Base-by-base conservation (phyloP, 2,888 invertebrate genomes). In the Acronicta leporina region DNA sequence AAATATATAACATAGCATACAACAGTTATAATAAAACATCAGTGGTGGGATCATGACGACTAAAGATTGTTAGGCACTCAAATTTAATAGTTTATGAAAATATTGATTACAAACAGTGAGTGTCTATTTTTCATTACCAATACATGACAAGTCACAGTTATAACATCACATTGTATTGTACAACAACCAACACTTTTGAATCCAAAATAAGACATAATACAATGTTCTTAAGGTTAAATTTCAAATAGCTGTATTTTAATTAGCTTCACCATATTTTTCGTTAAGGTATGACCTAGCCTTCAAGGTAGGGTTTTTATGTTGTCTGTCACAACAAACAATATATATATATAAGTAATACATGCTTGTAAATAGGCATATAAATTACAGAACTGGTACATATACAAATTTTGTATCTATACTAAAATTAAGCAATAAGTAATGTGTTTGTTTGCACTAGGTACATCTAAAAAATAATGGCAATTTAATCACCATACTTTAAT, bases 21-120 rank as follows among this genome's bases (percentile, higher is more conserved):
- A 54, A 58, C 49, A 44, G 38, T n/a, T n/a, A 27, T 50, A 56
- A 42, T 60, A 55, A 30, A 58, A 48, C 25, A 14, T 67, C 63
- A 60, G 62, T 77, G 75, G 75, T 75, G 75, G 75, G 75, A 61
- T 68, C 16, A 47, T 55, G 46, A 53, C 35, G 56, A 75, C 75
- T 75, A 62, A 68, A 44, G n/a, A 43, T 48, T 52, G 27, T 1
- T 27, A 67, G 44, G 46, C 42, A 44, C 57, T 25, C 59, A 45
- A 52, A 55, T 55, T 65, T 54, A n/a, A 40, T 49, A 46, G 10
- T 58, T 49, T 20, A 48, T 20, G 20, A 20, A 20, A 20, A 20
- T 20, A 20, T 3, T 20, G 20, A 20, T n/a, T n/a, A n/a, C n/a
- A 4, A 20, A 20, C 20, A 20, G 20, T 20, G 20, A 20, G 2